Evolutionary conservation across 2,113 vertebrate species (phyloP).

Genomic region (Callipepla squamata): DNA sequence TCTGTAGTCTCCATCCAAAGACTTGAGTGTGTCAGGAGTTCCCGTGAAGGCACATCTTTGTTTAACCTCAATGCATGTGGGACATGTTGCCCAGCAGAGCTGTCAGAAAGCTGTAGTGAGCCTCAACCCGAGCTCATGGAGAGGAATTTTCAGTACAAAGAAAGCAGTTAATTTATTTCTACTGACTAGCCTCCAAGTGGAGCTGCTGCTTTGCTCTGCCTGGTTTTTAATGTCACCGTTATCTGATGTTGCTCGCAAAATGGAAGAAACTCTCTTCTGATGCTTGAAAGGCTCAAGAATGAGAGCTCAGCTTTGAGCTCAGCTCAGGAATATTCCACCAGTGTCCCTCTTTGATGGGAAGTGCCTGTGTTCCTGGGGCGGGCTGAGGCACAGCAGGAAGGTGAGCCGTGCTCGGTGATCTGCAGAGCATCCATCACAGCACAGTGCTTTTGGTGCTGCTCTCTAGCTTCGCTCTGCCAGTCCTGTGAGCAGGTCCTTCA

Average conservation of each 20-base stretch:
- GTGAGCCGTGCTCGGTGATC: not conserved
- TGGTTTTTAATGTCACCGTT: slow-evolving; percentile 41
- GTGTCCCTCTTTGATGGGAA: not conserved
- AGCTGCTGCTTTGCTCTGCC: not conserved
- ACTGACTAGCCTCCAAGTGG: slow-evolving; percentile 31
- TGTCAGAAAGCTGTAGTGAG: not conserved
- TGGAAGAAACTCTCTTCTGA: slow-evolving; percentile 48
- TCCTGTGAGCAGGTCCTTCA: not conserved
- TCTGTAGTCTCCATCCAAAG: not conserved
- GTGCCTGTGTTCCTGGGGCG: not conserved
- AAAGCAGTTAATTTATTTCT: slow-evolving; percentile 62
- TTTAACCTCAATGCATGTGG: not conserved
- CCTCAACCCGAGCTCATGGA: not conserved
- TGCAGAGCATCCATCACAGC: not conserved
- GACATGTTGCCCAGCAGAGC: not conserved
- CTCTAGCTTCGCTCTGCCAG: not conserved
- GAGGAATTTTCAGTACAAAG: slow-evolving; percentile 34
- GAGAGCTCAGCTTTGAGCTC: slow-evolving; percentile 10
- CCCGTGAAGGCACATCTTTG: not conserved
- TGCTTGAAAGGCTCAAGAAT: slow-evolving; percentile 39
- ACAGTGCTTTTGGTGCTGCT: not conserved
- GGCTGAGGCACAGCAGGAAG: fast-evolving
- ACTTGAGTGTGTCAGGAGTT: not conserved
- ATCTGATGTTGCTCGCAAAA: slow-evolving; percentile 52
- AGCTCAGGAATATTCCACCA: not conserved